Base-by-base conservation (phyloP, 2,888 invertebrate genomes). In the Psococerastis gibbosa region DNA sequence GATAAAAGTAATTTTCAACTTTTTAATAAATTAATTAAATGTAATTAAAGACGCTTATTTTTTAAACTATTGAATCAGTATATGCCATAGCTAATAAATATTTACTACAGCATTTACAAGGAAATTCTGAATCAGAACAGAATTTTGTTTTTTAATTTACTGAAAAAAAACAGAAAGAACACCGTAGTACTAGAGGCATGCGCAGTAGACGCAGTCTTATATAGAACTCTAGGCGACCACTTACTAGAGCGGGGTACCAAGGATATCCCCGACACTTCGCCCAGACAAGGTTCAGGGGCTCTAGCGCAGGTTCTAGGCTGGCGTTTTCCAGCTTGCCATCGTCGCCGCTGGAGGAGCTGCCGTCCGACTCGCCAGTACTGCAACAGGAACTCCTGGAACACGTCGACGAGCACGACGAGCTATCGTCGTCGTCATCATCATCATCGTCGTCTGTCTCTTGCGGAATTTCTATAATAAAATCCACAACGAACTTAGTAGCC, bases 181-280 rank as follows among this genome's bases (percentile, higher is more conserved):
- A n/a, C n/a, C n/a, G n/a, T n/a, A n/a, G n/a, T n/a, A n/a, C n/a
- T n/a, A n/a, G n/a, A n/a, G n/a, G n/a, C n/a, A n/a, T n/a, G n/a
- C n/a, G n/a, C n/a, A n/a, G n/a, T n/a, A n/a, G n/a, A n/a, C n/a
- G n/a, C n/a, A n/a, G n/a, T n/a, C n/a, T n/a, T n/a, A n/a, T n/a
- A n/a, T n/a, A n/a, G n/a, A n/a, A n/a, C n/a, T n/a, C n/a, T n/a
- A n/a, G n/a, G n/a, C n/a, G n/a, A n/a, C n/a, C n/a, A 50, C 56
- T 60, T 54, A 70, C 68, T 49, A 95, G 66, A 3, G 94, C 94
- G 35, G 94, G 95, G 65, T 94, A 94, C 92, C 94, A 95, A 1
- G 92, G 92, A 64, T 92, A 92, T 17, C 92, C 88, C 51, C 84
- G 75, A 66, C 92, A 92, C 60, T 95, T 94, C 15, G 94, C 94